A percentile compares a stretch with the other conserved stretches of the same genome.
These are phyloP conservation scores for Paralichthys olivaceus DNA, from an alignment of 2,113 vertebrate genomes.

Conservation along the genomic window DNA sequence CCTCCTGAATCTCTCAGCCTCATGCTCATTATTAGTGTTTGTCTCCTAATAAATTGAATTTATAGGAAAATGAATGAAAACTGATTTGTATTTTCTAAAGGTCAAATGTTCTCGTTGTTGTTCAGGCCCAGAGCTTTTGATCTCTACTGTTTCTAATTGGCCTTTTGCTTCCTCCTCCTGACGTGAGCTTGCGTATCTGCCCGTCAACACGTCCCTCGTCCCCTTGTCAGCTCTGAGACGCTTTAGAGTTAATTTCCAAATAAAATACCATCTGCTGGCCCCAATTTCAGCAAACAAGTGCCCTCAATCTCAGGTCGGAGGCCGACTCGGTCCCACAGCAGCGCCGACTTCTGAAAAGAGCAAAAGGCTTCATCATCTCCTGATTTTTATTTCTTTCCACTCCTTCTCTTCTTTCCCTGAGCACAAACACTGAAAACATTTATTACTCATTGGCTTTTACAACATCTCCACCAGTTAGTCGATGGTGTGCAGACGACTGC, in stretches of 20 bases:
- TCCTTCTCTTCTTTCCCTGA: not conserved
- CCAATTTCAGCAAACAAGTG: conserved; percentile 73
- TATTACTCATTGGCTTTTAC: too few species aligned
- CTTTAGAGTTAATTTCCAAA: conserved; percentile 9
- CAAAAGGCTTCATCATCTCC: conserved; percentile 30
- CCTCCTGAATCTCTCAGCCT: not conserved
- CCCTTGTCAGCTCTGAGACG: not conserved
- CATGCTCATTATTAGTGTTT: not conserved
- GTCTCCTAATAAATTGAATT: not conserved
- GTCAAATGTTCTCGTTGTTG: not conserved
- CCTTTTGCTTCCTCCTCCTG: not conserved
- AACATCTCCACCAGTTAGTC: not conserved
- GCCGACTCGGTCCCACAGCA: conserved; percentile 40
- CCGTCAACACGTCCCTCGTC: not conserved
- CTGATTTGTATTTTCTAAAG: not conserved
- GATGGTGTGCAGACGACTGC: too few species aligned
- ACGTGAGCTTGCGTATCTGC: not conserved
- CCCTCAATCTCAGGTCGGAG: conserved; percentile 73
- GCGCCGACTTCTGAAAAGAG: conserved; percentile 35
- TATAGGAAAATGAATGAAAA: not conserved
- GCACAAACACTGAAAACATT: not conserved
- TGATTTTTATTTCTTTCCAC: not conserved
- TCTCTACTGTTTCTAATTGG: not conserved
- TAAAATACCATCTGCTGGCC: conserved; percentile 75
- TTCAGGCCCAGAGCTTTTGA: not conserved